A percentile compares a stretch with the other conserved stretches of the same genome.
These are phyloP conservation scores for Myotis findleyi DNA, from an alignment of 2,797 vertebrate genomes.

Conservation along the genomic window DNA sequence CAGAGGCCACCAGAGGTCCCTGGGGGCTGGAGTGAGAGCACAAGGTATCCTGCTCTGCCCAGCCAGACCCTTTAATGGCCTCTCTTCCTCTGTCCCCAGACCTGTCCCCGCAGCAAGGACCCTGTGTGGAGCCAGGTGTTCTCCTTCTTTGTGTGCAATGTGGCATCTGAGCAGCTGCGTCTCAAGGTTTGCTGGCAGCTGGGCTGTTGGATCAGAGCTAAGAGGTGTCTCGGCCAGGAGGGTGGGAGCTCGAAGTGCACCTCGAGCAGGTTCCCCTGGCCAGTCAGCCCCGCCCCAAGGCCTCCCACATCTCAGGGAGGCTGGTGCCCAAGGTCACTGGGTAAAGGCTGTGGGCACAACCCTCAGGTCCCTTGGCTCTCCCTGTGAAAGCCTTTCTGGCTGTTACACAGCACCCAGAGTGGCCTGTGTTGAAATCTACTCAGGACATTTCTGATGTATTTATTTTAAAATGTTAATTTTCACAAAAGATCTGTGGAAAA, in stretches of 20 bases:
- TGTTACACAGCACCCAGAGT: not conserved
- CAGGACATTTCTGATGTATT: not conserved
- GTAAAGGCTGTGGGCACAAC: not conserved
- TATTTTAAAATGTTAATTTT: not conserved
- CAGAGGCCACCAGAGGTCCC: not conserved
- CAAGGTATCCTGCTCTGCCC: not conserved
- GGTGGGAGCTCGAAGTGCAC: not conserved
- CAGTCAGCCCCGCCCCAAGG: not conserved
- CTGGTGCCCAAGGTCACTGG: not conserved
- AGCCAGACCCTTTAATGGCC: not conserved
- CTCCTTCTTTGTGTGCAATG: constrained; percentile 93
- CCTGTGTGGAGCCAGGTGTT: constrained; percentile 95
- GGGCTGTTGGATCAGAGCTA: not conserved
- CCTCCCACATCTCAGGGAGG: not conserved
- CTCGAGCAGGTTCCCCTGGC: not conserved
- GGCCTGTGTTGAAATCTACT: not conserved
- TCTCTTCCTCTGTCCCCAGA: constrained; percentile 84
- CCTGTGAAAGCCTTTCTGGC: not conserved
- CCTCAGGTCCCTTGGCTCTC: not conserved
- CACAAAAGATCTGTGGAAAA: not conserved
- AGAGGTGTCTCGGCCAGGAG: not conserved
- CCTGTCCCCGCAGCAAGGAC: constrained; percentile 91
- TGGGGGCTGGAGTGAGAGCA: not conserved
- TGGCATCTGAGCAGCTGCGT: constrained; percentile 90
- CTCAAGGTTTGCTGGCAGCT: constrained; percentile 90